A percentile compares a stretch with the other conserved stretches of the same genome.
phyloP scores from a whole-genome alignment of 1,140 invertebrate species.

The Heliconius hewitsoni region DNA sequence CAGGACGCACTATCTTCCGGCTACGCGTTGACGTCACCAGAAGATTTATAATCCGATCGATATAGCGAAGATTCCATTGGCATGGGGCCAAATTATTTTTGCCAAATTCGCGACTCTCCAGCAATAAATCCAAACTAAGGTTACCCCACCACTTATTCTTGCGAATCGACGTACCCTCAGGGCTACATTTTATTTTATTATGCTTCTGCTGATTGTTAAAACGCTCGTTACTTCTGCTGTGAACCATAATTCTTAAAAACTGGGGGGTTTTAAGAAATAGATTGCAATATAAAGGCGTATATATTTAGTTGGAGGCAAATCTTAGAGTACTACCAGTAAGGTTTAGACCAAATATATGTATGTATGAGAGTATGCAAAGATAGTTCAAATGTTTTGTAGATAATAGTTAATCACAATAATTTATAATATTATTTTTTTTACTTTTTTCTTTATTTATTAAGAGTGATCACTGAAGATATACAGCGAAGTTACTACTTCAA shows the following conservation, averaged over 20 bases:
- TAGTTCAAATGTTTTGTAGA: too few species aligned
- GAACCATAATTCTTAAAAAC: slow-evolving; percentile 5
- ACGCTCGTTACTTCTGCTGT: slow-evolving; percentile 31
- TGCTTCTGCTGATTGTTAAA: slow-evolving; percentile 29
- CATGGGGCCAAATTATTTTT: slow-evolving; percentile 62
- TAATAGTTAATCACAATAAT: too few species aligned
- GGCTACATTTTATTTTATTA: slow-evolving; percentile 37
- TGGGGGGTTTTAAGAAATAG: background rate
- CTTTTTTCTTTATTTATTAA: too few species aligned
- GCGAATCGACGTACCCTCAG: slow-evolving; percentile 34
- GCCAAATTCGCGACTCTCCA: slow-evolving; percentile 52
- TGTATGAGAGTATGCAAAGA: too few species aligned
- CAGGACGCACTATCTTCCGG: slow-evolving; percentile 7
- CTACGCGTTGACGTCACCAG: slow-evolving; percentile 20
- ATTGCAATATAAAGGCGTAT: background rate
- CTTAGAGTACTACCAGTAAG: background rate
- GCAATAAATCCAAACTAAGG: slow-evolving; percentile 55
- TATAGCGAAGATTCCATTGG: slow-evolving; percentile 48
- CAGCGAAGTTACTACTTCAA: too few species aligned
- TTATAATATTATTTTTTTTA: too few species aligned
- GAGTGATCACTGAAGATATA: too few species aligned
- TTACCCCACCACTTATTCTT: slow-evolving; percentile 38
- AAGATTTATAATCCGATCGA: slow-evolving; percentile 38
- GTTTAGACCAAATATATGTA: background rate
- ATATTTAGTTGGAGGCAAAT: background rate